Evolutionary conservation across 2,797 vertebrate genomes (phyloP).

Genomic region (Enoplosus armatus): DNA sequence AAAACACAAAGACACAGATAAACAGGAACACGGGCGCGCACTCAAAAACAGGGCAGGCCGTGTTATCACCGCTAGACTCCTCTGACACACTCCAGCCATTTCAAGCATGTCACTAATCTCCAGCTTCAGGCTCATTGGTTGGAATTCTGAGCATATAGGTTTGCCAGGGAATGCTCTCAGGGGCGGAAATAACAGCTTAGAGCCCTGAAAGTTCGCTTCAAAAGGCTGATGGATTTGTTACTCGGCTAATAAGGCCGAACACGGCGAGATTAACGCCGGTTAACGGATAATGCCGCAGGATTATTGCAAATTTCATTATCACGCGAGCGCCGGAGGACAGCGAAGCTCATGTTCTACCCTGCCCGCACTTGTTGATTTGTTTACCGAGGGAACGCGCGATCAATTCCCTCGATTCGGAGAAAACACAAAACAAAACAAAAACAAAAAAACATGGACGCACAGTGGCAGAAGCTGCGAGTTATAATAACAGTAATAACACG

Average conservation of each 20-base stretch:
- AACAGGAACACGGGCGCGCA: constrained; percentile 62
- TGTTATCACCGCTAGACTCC: constrained; percentile 29
- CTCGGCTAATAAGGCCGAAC: constrained; percentile 58
- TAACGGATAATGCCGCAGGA: constrained; percentile 57
- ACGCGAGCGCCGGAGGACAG: constrained; percentile 23
- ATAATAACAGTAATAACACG: not conserved
- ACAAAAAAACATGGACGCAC: not conserved
- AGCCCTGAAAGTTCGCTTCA: constrained; percentile 52
- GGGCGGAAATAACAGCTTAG: constrained; percentile 57
- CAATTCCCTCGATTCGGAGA: not conserved
- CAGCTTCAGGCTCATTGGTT: constrained; percentile 28
- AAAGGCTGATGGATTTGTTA: constrained; percentile 50
- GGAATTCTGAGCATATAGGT: constrained; percentile 36
- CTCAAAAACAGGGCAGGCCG: constrained; percentile 29
- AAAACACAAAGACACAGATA: constrained; percentile 43
- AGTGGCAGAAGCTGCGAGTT: not conserved
- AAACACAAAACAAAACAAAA: not conserved
- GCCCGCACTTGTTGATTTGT: constrained; percentile 30
- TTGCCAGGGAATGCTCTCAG: constrained; percentile 43
- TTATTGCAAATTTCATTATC: constrained; percentile 55
- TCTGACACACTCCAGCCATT: constrained; percentile 54
- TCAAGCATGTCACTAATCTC: constrained; percentile 52
- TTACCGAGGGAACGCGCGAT: constrained; percentile 3
- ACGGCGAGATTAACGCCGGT: constrained; percentile 61
- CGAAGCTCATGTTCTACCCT: constrained; percentile 10